Base-by-base conservation (phyloP, 2,113 vertebrate genomes). In the Phalacrocorax aristotelis region DNA sequence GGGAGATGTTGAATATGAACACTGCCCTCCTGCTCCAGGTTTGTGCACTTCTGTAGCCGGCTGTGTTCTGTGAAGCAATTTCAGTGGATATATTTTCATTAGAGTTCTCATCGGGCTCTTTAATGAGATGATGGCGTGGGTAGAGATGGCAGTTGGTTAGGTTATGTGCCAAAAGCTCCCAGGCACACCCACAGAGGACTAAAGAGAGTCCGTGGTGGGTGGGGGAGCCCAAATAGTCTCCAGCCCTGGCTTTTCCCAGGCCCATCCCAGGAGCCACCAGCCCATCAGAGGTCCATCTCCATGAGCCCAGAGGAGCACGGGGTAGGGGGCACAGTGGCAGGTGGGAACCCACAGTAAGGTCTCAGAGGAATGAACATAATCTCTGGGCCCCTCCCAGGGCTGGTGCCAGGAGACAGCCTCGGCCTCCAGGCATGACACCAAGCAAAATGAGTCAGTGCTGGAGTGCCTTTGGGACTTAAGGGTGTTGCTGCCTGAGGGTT, bases 371-470 rank as follows among this genome's bases (percentile, higher is more conserved):
- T 52, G 4, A 44, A 15, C 11, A 7, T 51, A 7, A 15, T 80
- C 44, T 61, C 54, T 65, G 36, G 55, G 5, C 10, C 27, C 15
- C 9, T 69, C 55, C n/a, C 15, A 25, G 60, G 34, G 48, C 49
- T 88, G 29, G 27, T 57, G 17, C n/a, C 22, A 60, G 15, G 44
- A 52, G 36, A 5, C 40, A 44, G n/a, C 27, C 42, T 40, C 3
- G 1, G 21, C 25, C 34, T 82, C 16, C 30, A 49, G 15, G 40
- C 1, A 0, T 72, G 32, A 19, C 80, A 25, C 27, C 10, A 15
- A 8, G 69, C 36, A 69, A 34, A 76, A 69, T 8, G 10, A 77
- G 21, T 91, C 72, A 69, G 1, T 77, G 62, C 42, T 83, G 66
- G 13, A 44, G 7, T 3, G 2, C 30, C 49, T 77, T 69, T 86